A percentile compares a stretch with the other conserved stretches of the same genome.
Conservation (phyloP, 2,113 vertebrate species). For the Cyprinodon tularosa region DNA sequence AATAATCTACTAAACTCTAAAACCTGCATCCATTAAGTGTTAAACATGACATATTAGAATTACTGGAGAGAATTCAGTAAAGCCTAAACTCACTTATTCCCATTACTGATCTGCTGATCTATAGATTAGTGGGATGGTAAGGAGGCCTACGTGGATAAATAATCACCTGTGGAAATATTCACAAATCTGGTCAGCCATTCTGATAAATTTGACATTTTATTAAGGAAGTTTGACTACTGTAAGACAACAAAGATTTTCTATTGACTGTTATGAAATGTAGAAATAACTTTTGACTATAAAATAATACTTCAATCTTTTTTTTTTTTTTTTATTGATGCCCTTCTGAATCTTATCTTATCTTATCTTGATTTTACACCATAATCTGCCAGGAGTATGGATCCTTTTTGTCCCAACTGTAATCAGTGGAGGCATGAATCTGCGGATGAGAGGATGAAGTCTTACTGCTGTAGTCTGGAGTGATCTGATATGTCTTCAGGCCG, state of each 20-base stretch:
- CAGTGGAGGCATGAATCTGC: background rate
- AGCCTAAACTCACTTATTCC: background rate
- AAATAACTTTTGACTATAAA: background rate
- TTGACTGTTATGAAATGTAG: background rate
- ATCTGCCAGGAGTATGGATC: background rate
- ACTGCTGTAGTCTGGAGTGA: conserved; percentile 88
- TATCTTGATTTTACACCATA: background rate
- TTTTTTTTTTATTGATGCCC: background rate
- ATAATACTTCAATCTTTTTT: background rate
- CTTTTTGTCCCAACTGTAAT: background rate
- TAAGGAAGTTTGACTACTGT: background rate
- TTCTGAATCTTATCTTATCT: too few relatives aligned
- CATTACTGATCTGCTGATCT: background rate
- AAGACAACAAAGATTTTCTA: background rate
- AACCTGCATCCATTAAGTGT: background rate
- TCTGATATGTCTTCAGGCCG: conserved; percentile 81
- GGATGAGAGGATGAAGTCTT: conserved; percentile 27
- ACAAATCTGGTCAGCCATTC: background rate
- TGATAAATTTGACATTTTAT: background rate
- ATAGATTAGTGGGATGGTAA: background rate
- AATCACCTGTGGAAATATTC: background rate
- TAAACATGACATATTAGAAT: background rate
- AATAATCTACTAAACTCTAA: background rate
- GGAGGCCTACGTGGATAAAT: background rate
- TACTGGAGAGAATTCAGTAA: background rate